A percentile compares a stretch with the other conserved stretches of the same genome.
Evolutionary conservation across 2,113 vertebrate species (phyloP).

Genomic region (Vulpes ferrilata): DNA sequence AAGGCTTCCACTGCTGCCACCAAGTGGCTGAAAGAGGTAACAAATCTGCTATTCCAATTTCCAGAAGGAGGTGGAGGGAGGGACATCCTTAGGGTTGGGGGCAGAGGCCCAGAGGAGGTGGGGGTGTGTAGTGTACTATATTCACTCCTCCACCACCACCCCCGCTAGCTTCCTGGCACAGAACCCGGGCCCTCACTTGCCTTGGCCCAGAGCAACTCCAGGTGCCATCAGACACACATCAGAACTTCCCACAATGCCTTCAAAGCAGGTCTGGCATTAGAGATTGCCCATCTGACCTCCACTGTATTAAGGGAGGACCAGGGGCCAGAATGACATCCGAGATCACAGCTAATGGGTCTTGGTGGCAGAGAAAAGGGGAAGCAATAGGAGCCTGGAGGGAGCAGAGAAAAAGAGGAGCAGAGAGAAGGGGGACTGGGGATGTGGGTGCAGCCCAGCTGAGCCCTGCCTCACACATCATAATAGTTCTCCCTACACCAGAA

Average conservation of each 20-base stretch:
- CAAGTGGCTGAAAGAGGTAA: slow-evolving; percentile 38
- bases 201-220: background rate
- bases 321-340: background rate
- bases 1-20: background rate
- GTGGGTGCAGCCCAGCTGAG: background rate
- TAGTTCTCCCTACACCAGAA: background rate
- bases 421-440: background rate
- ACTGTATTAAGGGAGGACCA: background rate
- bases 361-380: background rate
- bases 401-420: background rate
- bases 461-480: background rate
- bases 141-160: too few relatives aligned
- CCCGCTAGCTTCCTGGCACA: background rate
- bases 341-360: background rate
- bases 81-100: background rate
- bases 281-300: background rate
- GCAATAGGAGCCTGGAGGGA: background rate
- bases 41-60: background rate
- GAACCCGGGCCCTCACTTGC: background rate
- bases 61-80: background rate
- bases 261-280: background rate
- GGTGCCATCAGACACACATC: background rate
- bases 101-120: accelerated
- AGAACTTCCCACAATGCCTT: background rate
- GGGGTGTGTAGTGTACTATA: too few relatives aligned